Base-by-base conservation (phyloP, 2,797 vertebrate genomes). In the Nyctibius grandis region DNA sequence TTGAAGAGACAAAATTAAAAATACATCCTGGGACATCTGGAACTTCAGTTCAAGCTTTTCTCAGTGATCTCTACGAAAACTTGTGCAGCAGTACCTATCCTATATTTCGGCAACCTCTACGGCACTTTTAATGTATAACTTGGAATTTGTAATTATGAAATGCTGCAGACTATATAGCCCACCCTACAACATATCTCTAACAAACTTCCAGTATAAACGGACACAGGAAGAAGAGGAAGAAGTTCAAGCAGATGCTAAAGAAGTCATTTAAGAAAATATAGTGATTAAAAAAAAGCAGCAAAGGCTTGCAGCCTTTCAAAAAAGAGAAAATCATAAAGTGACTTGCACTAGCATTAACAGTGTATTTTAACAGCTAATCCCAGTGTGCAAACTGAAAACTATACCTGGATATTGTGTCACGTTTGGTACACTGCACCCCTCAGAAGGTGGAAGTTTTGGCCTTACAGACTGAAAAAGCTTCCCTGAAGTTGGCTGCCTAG, bases 381-480 rank as follows among this genome's bases (percentile, higher is more conserved):
- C 5, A 1, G 10, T 0, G 26, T 20, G 73, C 8, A 38, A 89
- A 82, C 9, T 11, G 14, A 21, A 36, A 78, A 44, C 6, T 38
- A 1, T 97, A 98, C 98, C 98, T 73, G 96, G 89, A 68, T 97
- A 92, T 48, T 61, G 89, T 0, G 51, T 70, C n/a, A 88, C 31
- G 53, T 79, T 93, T 2, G 53, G 84, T 20, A 85, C 42, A 18
- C 29, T 17, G 28, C 60, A 36, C 3, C n/a, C 68, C n/a, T 89
- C 48, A 4, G 57, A 26, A 14, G 16, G 15, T 6, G 74, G 17
- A 44, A 16, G 40, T 17, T 90, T 65, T 0, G 88, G 19, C 42
- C 88, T 40, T 6, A 51, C 16, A 16, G 31, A 8, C 50, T 60
- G 51, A 9, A 51, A 22, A 4, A 73, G 9, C 1, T 61, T 44